Evolutionary conservation across 1,140 invertebrate genomes (phyloP).

Genomic region (Octopus bimaculoides): DNA sequence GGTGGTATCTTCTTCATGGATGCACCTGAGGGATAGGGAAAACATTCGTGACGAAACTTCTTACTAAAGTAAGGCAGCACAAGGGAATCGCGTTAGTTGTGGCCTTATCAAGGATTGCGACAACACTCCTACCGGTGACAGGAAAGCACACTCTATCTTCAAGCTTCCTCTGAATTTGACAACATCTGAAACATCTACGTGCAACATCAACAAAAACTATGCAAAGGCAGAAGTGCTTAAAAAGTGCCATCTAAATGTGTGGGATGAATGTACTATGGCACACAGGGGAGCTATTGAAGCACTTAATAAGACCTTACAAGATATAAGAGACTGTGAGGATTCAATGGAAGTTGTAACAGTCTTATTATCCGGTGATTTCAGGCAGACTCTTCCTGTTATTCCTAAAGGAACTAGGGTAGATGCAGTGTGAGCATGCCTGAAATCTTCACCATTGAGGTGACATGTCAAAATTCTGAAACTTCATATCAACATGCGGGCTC

Average conservation of each 20-base stretch:
- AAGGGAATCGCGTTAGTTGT: no score
- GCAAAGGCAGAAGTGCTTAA: slow-evolving; percentile 23
- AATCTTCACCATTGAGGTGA: slow-evolving; percentile 34
- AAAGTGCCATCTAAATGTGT: slow-evolving; percentile 31
- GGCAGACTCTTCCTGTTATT: slow-evolving; percentile 21
- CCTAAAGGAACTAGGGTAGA: slow-evolving; percentile 14
- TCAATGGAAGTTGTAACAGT: slow-evolving; percentile 39
- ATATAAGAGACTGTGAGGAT: slow-evolving; percentile 25
- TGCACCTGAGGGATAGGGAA: no score
- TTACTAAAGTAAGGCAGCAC: no score
- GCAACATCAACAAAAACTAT: background rate
- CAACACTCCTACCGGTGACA: slow-evolving; percentile 33
- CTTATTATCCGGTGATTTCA: slow-evolving; percentile 43
- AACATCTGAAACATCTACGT: slow-evolving; percentile 5
- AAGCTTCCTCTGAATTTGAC: slow-evolving; percentile 20
- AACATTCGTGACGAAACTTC: no score
- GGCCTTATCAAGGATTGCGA: slow-evolving; percentile 43
- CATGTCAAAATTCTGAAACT: slow-evolving; percentile 25
- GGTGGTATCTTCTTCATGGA: no score
- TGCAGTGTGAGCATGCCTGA: slow-evolving; percentile 35
- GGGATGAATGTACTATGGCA: slow-evolving; percentile 41
- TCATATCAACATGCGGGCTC: slow-evolving; percentile 34
- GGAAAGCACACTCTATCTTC: slow-evolving; percentile 29
- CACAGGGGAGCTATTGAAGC: slow-evolving; percentile 27
- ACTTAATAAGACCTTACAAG: slow-evolving; percentile 28